phyloP scores from a whole-genome alignment of 2,113 vertebrate species.

The Callopanchax toddi region DNA sequence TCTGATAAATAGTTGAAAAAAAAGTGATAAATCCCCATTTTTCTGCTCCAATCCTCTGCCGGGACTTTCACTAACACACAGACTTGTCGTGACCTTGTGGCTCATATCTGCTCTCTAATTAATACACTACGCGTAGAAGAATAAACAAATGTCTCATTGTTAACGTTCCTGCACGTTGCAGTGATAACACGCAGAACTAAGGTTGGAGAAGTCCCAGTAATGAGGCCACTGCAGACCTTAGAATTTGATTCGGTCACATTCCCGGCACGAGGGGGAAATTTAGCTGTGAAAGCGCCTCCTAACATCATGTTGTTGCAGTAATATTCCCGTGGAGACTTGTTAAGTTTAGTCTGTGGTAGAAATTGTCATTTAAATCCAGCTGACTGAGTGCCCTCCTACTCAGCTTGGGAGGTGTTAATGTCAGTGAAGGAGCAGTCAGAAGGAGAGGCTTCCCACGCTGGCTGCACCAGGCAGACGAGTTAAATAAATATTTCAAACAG shows the following conservation, averaged over 20 bases:
- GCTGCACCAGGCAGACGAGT: conserved; percentile 1
- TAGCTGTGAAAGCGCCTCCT: conserved; percentile 24
- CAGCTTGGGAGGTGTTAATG: conserved; percentile 34
- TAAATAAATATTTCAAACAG: neutral
- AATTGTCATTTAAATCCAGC: conserved; percentile 52
- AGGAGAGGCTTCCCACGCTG: conserved; percentile 13
- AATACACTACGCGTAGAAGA: neutral
- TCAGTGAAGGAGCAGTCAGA: conserved; percentile 12
- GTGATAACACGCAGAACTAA: conserved; percentile 11
- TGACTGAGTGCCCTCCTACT: conserved; percentile 25
- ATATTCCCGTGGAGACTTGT: conserved; percentile 55
- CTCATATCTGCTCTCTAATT: conserved; percentile 11
- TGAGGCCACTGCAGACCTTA: conserved; percentile 56
- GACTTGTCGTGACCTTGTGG: conserved; percentile 33
- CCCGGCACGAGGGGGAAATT: conserved; percentile 2
- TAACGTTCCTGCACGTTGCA: neutral
- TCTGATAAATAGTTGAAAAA: no score
- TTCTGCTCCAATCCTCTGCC: neutral
- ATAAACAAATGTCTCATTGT: neutral
- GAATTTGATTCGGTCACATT: conserved; percentile 10
- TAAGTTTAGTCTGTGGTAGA: conserved; percentile 39
- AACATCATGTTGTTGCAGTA: conserved; percentile 18
- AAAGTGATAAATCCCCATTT: no score
- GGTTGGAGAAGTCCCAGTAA: conserved; percentile 38
- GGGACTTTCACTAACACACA: conserved; percentile 2